phyloP scores from a whole-genome alignment of 1,140 invertebrate genomes.

The Trinorchestia longiramus region DNA sequence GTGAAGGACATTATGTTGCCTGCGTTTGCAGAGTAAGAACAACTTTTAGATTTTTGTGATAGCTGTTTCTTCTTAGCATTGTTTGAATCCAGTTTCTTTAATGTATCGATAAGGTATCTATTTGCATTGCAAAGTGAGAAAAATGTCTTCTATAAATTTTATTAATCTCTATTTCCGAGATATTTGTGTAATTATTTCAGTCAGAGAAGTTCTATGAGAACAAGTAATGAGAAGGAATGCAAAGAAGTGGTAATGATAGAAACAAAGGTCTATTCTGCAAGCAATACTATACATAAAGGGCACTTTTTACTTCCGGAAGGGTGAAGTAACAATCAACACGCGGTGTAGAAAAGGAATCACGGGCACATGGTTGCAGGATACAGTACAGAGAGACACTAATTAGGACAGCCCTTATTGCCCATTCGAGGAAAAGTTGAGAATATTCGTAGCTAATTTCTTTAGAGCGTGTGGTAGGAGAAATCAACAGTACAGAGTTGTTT shows the following conservation, averaged over 20 bases:
- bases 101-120: background rate
- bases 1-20: constrained; percentile 81
- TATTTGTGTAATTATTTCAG: background rate
- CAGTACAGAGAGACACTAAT: background rate
- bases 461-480: background rate
- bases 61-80: background rate
- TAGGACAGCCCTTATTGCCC: background rate
- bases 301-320: no score
- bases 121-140: background rate
- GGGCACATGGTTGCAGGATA: no score
- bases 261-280: no score
- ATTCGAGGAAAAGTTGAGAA: background rate
- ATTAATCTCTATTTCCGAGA: background rate
- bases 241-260: no score
- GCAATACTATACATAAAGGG: no score
- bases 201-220: background rate
- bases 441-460: background rate
- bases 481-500: background rate
- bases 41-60: background rate
- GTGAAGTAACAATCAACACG: no score
- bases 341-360: no score
- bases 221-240: no score
- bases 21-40: constrained; percentile 74
- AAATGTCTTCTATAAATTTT: background rate
- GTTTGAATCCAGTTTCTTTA: background rate